Evolutionary conservation across 2,888 invertebrate species (phyloP), one percentile per base, ranked within the genome.

Genomic region (Anorthoa munda): DNA sequence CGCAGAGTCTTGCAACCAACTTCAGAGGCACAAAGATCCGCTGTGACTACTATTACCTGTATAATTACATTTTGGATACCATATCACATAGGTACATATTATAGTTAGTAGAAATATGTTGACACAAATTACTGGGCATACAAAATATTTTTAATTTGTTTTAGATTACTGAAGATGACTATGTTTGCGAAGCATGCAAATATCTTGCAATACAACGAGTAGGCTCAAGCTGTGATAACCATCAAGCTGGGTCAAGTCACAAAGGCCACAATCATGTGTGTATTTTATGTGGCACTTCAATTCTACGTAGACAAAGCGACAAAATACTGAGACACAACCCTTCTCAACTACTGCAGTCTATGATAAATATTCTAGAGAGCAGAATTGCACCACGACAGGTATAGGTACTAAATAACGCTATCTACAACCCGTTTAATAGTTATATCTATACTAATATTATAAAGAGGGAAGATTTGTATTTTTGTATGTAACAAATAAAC

Each of bases 381-480:
- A 66, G 46, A 66, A 17, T 46, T 31, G 26, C 55, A 46, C 46
- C 56, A 46, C 56, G 12, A 66, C 66, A 58, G 66, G 58, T 66
- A 58, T 58, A 31, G 31, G 31, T 31, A 23, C 31, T 64, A 64
- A 4, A 1, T 21, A n/a, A 4, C 9, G n/a, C 11, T n/a, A 18
- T n/a, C 2, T n/a, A 51, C 17, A 51, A 51, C 51, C n/a, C n/a
- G 11, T n/a, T 51, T n/a, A 51, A 51, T 50, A 50, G 63, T 31
- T 50, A 18, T 63, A n/a, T n/a, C n/a, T n/a, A n/a, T n/a, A n/a
- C n/a, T n/a, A n/a, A n/a, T n/a, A n/a, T n/a, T n/a, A n/a, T n/a
- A n/a, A n/a, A n/a, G n/a, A n/a, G n/a, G n/a, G n/a, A n/a, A n/a
- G n/a, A n/a, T n/a, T n/a, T n/a, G n/a, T n/a, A n/a, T n/a, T n/a